phyloP scores from a whole-genome alignment of 1,140 invertebrate genomes.

The Trachymyrmex cornetzi region DNA sequence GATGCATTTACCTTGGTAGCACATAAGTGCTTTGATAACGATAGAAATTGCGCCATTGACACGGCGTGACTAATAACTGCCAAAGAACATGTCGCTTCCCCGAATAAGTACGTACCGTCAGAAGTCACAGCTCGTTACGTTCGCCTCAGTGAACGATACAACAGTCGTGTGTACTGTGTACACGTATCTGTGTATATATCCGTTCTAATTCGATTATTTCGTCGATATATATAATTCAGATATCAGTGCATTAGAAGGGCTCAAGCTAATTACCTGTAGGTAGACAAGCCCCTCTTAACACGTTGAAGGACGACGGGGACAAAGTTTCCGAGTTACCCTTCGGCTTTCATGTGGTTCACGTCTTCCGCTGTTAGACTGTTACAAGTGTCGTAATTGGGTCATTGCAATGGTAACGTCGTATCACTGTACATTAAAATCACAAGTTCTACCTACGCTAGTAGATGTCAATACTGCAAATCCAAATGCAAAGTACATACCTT shows the following conservation, averaged over 20 bases:
- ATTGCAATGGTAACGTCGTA: slow-evolving; percentile 54
- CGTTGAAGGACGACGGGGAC: slow-evolving; percentile 67
- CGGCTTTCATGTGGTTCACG: slow-evolving; percentile 75
- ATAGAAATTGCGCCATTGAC: slow-evolving; percentile 42
- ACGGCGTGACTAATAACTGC: slow-evolving; percentile 36
- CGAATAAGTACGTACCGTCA: slow-evolving; percentile 2
- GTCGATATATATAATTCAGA: slow-evolving; percentile 60
- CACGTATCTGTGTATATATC: background rate
- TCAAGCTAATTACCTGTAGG: slow-evolving; percentile 67
- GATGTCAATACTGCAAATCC: background rate
- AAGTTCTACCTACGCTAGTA: slow-evolving; percentile 40
- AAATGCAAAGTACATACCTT: no score
- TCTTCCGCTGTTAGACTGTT: slow-evolving; percentile 69
- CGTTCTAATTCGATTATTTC: slow-evolving; percentile 45
- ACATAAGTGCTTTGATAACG: slow-evolving; percentile 47
- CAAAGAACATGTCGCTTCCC: slow-evolving; percentile 24
- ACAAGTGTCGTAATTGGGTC: slow-evolving; percentile 74
- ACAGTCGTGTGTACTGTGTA: background rate
- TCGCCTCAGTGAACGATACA: background rate
- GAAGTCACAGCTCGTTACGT: slow-evolving; percentile 45
- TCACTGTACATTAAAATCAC: slow-evolving; percentile 62
- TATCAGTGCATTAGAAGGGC: slow-evolving; percentile 57
- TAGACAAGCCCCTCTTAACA: slow-evolving; percentile 52
- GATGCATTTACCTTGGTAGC: slow-evolving; percentile 38
- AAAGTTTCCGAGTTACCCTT: slow-evolving; percentile 66